phyloP scores from a whole-genome alignment of 2,888 invertebrate genomes.

The Rhimphoctona megacephalus region DNA sequence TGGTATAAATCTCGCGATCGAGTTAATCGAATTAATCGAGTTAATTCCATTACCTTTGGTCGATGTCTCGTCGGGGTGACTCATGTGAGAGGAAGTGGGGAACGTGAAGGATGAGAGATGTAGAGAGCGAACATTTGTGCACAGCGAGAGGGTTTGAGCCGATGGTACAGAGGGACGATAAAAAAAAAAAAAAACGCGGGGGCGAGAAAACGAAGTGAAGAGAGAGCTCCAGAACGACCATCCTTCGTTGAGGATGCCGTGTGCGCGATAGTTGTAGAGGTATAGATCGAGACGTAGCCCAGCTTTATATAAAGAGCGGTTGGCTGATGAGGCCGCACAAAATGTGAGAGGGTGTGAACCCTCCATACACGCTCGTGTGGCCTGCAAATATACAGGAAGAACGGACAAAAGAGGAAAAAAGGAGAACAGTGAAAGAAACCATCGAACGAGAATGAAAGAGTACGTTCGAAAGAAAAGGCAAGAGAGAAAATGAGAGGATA shows the following conservation, averaged over 20 bases:
- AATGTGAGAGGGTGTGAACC: conserved; percentile 51
- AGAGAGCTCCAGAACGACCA: conserved; percentile 59
- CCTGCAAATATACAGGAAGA: conserved; percentile 63
- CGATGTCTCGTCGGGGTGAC: conserved; percentile 71
- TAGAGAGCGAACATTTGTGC: conserved; percentile 33
- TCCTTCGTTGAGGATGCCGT: conserved; percentile 39
- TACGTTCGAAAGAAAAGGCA: conserved; percentile 51
- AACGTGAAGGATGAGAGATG: conserved; percentile 41
- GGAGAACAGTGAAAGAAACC: conserved; percentile 42
- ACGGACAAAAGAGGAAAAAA: conserved; percentile 44
- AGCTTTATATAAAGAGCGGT: conserved; percentile 61
- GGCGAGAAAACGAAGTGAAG: conserved; percentile 56
- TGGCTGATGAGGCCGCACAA: conserved; percentile 53
- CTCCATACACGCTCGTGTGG: conserved; percentile 43
- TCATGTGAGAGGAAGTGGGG: conserved; percentile 51
- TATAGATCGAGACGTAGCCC: conserved; percentile 38
- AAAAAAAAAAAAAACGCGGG: conserved; percentile 31
- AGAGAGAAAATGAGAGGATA: conserved; percentile 18
- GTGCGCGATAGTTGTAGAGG: conserved; percentile 31
- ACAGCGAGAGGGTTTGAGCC: conserved; percentile 43
- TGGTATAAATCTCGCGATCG: conserved; percentile 65
- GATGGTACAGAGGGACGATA: conserved; percentile 42
- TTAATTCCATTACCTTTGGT: conserved; percentile 79
- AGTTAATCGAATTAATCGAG: conserved; percentile 78
- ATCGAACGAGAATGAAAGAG: conserved; percentile 55